Evolutionary conservation across 2,888 invertebrate genomes (phyloP).

Genomic region (Orchesella flavescens): DNA sequence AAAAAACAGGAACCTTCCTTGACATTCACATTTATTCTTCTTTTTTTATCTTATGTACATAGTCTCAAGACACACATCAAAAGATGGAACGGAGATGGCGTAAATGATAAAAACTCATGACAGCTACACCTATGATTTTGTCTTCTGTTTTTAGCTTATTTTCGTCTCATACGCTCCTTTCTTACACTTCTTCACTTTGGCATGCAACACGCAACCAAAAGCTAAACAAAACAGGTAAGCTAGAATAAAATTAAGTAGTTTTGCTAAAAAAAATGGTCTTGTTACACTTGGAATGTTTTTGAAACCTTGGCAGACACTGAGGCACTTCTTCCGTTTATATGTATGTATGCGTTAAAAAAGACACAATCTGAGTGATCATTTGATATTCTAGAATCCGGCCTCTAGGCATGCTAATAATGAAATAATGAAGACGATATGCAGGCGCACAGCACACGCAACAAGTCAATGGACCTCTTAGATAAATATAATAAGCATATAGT

Average conservation of each 20-base stretch:
- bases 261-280: background rate
- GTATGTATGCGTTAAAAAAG: no score
- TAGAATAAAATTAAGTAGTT: no score
- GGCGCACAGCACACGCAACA: conserved; percentile 41
- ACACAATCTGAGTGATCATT: no score
- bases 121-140: no score
- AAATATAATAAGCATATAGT: background rate
- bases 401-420: background rate
- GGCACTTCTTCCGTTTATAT: conserved; percentile 6
- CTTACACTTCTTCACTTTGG: background rate
- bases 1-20: conserved; percentile 5
- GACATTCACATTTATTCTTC: conserved; percentile 10
- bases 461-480: conserved; percentile 53
- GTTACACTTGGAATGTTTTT: background rate
- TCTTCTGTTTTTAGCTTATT: background rate
- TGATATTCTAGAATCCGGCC: background rate
- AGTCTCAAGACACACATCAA: no score
- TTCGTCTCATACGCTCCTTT: background rate
- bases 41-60: background rate
- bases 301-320: conserved; percentile 50
- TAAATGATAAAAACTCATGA: conserved; percentile 45
- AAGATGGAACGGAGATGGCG: conserved; percentile 37
- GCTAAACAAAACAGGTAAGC: no score
- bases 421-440: background rate
- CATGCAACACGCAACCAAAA: conserved; percentile 30